Conservation (phyloP, 2,888 invertebrate genomes). For the Gandaritis pyraliata region DNA sequence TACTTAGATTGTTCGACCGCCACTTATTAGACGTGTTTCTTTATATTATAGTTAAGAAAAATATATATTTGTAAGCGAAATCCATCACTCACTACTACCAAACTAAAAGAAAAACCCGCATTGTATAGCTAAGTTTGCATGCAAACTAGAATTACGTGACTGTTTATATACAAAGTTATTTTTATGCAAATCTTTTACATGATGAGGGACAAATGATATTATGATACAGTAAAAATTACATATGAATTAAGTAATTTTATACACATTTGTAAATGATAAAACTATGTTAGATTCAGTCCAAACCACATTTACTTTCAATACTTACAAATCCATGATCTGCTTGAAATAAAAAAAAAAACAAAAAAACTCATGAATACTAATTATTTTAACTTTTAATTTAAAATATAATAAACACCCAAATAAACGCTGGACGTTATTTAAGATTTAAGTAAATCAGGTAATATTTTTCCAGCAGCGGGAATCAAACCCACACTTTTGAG, state of each 20-base stretch:
- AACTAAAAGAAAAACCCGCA: no score
- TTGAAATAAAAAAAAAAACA: conserved; percentile 57
- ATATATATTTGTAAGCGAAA: no score
- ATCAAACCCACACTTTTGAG: no score
- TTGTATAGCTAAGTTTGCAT: no score
- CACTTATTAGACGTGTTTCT: no score
- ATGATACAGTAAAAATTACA: not conserved
- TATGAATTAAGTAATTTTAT: conserved; percentile 7
- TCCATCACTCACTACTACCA: no score
- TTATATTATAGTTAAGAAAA: no score
- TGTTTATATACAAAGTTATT: not conserved
- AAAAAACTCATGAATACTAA: conserved; percentile 25
- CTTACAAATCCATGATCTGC: conserved; percentile 63
- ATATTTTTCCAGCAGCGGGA: no score
- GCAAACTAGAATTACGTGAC: not conserved
- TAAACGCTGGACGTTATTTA: not conserved
- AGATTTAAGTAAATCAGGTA: no score
- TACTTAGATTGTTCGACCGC: no score
- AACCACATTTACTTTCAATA: conserved; percentile 48
- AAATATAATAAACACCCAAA: not conserved
- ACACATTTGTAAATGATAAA: conserved; percentile 6
- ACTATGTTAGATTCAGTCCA: conserved; percentile 28
- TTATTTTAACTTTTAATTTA: not conserved
- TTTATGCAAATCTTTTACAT: conserved; percentile 6
- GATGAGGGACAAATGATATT: conserved; percentile 4